Evolutionary conservation across 2,113 vertebrate genomes (phyloP).

Genomic region (Lichenostomus cassidix): DNA sequence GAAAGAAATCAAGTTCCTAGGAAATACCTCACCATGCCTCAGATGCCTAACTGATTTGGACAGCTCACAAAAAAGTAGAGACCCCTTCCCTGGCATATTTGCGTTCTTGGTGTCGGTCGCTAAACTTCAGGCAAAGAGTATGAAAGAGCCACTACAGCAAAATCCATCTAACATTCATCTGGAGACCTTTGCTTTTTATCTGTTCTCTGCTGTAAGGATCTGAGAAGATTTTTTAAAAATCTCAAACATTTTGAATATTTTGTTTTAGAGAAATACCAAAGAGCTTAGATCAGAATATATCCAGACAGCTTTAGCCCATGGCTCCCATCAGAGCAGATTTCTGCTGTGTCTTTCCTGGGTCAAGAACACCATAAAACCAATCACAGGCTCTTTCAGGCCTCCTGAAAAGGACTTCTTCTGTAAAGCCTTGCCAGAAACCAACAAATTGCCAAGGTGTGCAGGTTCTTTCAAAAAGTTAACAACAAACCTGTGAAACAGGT

Average conservation of each 20-base stretch:
- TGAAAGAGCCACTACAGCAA: slow-evolving; percentile 13
- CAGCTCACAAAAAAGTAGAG: slow-evolving; percentile 43
- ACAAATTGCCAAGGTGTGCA: not conserved
- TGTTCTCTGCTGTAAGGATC: not conserved
- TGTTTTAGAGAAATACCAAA: not conserved
- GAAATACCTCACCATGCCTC: slow-evolving; percentile 54
- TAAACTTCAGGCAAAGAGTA: slow-evolving; percentile 16
- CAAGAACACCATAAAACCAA: not conserved
- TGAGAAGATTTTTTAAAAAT: slow-evolving; percentile 11
- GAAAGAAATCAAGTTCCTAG: slow-evolving; percentile 66
- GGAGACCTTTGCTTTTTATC: slow-evolving; percentile 24
- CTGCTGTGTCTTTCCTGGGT: not conserved
- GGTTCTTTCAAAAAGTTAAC: not conserved
- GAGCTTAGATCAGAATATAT: not conserved
- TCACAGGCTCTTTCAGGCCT: not conserved
- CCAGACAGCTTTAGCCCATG: not conserved
- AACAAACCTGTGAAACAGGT: not conserved
- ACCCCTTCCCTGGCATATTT: slow-evolving; percentile 17
- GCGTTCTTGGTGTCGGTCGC: slow-evolving; percentile 21
- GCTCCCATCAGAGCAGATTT: not conserved
- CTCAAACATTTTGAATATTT: slow-evolving; percentile 3
- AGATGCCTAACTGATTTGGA: slow-evolving; percentile 63
- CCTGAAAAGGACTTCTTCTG: not conserved
- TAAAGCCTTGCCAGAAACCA: not conserved
- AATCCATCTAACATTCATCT: slow-evolving; percentile 25